A percentile compares a stretch with the other conserved stretches of the same genome.
Evolutionary conservation across 2,113 vertebrate genomes (phyloP).

Genomic region (Tyrannus savana): DNA sequence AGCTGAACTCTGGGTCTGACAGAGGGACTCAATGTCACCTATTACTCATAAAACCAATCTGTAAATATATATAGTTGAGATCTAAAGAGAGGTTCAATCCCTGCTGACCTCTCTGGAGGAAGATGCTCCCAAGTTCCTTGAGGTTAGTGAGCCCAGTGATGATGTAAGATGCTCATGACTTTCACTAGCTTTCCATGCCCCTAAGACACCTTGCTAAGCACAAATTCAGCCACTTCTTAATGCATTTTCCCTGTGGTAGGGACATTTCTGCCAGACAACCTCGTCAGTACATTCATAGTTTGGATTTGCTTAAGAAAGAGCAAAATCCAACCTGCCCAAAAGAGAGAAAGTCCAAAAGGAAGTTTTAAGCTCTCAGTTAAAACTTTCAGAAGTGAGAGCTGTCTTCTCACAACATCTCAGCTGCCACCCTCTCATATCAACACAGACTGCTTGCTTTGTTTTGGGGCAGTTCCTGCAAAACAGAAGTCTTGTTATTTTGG

Average conservation of each 20-base stretch:
- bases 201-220: neutral
- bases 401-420: neutral
- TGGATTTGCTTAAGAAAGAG: neutral
- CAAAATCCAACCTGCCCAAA: neutral
- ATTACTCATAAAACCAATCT: neutral
- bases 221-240: neutral
- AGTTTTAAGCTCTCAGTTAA: neutral
- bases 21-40: too few relatives aligned
- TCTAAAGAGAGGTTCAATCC: neutral
- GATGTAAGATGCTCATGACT: neutral
- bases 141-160: neutral
- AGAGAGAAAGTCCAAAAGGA: neutral
- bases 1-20: neutral
- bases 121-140: fast-evolving
- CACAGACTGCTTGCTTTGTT: neutral
- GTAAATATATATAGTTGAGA: neutral
- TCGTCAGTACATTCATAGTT: neutral
- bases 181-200: neutral
- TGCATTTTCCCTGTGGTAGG: neutral
- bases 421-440: neutral
- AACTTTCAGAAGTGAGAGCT: neutral
- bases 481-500: neutral
- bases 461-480: neutral
- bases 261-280: neutral
- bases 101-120: neutral